These are phyloP conservation scores for Timandra comae DNA, from an alignment of 2,888 invertebrate genomes.

Conservation along the genomic window DNA sequence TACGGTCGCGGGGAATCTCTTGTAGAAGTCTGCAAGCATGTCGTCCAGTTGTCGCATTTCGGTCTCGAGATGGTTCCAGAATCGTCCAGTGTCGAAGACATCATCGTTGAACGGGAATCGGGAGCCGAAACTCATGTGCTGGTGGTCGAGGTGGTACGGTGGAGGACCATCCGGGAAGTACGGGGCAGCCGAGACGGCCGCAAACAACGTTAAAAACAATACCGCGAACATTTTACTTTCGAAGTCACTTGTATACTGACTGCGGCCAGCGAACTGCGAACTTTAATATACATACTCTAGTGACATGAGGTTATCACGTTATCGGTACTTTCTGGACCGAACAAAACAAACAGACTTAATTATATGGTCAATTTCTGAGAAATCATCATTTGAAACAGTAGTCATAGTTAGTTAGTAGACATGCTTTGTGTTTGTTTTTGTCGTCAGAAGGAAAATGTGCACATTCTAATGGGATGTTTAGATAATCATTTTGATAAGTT, in stretches of 20 bases:
- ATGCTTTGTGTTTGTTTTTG: no score
- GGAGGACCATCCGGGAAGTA: constrained; percentile 15
- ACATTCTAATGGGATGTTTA: no score
- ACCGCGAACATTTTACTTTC: constrained; percentile 35
- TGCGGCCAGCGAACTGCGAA: constrained; percentile 11
- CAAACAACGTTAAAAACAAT: constrained; percentile 35
- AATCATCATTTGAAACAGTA: no score
- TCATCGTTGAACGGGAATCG: constrained; percentile 23
- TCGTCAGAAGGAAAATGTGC: no score
- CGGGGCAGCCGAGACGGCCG: constrained; percentile 45
- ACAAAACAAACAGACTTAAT: constrained; percentile 5
- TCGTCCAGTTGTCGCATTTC: constrained; percentile 44
- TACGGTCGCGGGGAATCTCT: constrained; percentile 34
- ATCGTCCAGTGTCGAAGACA: constrained; percentile 46
- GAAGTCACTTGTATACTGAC: constrained; percentile 18
- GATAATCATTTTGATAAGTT: no score
- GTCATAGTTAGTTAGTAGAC: no score
- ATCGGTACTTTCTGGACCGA: constrained; percentile 38
- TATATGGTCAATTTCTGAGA: no score
- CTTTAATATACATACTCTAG: constrained; percentile 29
- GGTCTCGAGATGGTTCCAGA: constrained; percentile 42
- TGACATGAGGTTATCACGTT: constrained; percentile 46
- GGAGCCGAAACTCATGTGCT: constrained; percentile 7
- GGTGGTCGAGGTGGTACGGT: constrained; percentile 14
- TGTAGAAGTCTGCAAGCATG: constrained; percentile 36